A percentile compares a stretch with the other conserved stretches of the same genome.
These are phyloP conservation scores for Caenorhabditis macrosperma DNA, from an alignment of 2,888 invertebrate genomes.

Conservation along the genomic window DNA sequence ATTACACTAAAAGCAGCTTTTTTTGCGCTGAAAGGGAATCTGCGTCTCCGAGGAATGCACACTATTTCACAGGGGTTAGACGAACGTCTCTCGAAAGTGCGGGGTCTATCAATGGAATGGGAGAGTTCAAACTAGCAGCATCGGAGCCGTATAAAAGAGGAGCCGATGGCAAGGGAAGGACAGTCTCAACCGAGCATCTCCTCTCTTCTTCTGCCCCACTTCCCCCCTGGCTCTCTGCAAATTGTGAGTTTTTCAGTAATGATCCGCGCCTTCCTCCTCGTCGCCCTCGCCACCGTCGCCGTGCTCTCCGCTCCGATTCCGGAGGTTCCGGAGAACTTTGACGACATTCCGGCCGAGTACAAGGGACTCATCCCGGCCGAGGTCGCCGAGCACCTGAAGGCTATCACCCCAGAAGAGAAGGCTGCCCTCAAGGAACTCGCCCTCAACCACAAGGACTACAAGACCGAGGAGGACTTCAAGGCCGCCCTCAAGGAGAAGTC, in stretches of 20 bases:
- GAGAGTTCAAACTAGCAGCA: constrained; percentile 21
- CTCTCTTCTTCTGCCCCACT: constrained; percentile 5
- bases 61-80: constrained; percentile 9
- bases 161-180: background rate
- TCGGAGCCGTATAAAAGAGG: constrained; percentile 36
- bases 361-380: constrained; percentile 77
- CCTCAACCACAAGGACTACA: constrained; percentile 66
- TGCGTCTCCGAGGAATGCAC: constrained; percentile 12
- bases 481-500: constrained; percentile 76
- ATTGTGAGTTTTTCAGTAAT: constrained; percentile 51
- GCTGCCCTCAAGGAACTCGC: constrained; percentile 76
- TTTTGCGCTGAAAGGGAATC: constrained; percentile 16
- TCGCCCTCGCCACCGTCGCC: constrained; percentile 63
- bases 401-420: constrained; percentile 76
- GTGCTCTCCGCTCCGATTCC: constrained; percentile 70
- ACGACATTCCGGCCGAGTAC: constrained; percentile 76
- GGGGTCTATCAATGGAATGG: constrained; percentile 19
- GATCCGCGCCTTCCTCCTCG: constrained; percentile 57
- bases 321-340: constrained; percentile 66
- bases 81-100: background rate
- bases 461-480: constrained; percentile 70
- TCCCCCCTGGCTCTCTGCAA: background rate
- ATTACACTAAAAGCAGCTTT: constrained; percentile 34
- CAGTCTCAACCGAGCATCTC: constrained; percentile 1
- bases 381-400: constrained; percentile 76